phyloP scores from a whole-genome alignment of 2,888 invertebrate genomes.

The Tromatobia lineatoria region DNA sequence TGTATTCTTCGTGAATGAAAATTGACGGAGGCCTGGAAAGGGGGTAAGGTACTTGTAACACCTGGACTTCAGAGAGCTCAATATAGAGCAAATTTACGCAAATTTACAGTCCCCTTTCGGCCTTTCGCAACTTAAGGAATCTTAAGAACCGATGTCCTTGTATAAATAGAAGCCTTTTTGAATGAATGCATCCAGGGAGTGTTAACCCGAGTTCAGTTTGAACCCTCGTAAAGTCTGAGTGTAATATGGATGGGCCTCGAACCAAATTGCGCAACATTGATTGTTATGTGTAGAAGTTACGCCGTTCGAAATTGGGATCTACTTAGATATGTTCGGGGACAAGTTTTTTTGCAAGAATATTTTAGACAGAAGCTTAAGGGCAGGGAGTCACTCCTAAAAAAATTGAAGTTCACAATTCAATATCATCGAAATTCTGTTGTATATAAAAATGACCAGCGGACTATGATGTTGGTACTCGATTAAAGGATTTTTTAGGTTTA shows the following conservation, averaged over 20 bases:
- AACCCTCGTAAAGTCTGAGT: neutral
- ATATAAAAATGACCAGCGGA: too few species aligned
- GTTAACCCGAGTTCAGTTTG: neutral
- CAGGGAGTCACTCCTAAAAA: too few species aligned
- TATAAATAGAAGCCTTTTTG: slow-evolving; percentile 37
- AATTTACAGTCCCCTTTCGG: neutral
- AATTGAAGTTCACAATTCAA: too few species aligned
- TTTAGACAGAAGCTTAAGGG: neutral
- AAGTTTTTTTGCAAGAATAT: neutral
- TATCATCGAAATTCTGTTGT: too few species aligned
- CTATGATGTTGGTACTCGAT: too few species aligned
- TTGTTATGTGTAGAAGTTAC: neutral
- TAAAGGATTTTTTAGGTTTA: too few species aligned
- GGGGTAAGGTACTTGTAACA: slow-evolving; percentile 8
- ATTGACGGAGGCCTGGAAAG: neutral
- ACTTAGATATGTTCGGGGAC: neutral
- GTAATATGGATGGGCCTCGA: neutral
- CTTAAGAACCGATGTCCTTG: slow-evolving; percentile 18
- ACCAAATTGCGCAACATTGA: neutral
- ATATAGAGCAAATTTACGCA: slow-evolving; percentile 46
- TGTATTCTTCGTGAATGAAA: slow-evolving; percentile 34
- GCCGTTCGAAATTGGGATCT: neutral
- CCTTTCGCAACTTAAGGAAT: neutral
- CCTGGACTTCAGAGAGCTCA: slow-evolving; percentile 11
- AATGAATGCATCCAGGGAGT: slow-evolving; percentile 15